Evolutionary conservation across 2,888 invertebrate genomes (phyloP).

Genomic region (Drosophila affinis): DNA sequence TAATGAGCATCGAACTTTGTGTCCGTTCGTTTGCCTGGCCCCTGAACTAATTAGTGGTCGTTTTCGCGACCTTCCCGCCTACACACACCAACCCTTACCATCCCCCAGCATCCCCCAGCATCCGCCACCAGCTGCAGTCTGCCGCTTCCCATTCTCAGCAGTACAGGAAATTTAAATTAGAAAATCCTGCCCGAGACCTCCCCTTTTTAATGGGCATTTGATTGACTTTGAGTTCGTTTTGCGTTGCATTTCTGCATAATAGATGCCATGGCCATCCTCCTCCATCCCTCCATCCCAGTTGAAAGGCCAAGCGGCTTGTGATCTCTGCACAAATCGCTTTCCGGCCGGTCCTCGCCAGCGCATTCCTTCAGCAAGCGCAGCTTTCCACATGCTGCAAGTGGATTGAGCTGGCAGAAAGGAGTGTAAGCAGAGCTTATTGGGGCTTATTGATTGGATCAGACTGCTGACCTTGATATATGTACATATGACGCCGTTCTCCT

Average conservation of each 20-base stretch:
- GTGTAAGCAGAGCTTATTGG: neutral
- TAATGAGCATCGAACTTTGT: slow-evolving; percentile 53
- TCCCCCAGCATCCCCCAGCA: neutral
- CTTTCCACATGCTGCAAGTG: too few species aligned
- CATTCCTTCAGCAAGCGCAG: too few species aligned
- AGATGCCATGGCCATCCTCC: neutral
- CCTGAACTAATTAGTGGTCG: slow-evolving; percentile 52
- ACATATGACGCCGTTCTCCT: too few species aligned
- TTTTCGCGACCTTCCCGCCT: slow-evolving; percentile 2
- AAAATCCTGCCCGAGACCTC: neutral
- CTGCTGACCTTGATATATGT: too few species aligned
- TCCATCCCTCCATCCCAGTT: neutral
- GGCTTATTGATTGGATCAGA: too few species aligned
- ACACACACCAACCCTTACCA: neutral
- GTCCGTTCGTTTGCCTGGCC: slow-evolving; percentile 2
- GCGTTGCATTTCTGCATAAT: neutral
- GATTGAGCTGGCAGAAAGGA: neutral
- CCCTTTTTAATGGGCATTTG: slow-evolving; percentile 6
- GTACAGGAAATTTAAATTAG: slow-evolving; percentile 1
- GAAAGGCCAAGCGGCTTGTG: too few species aligned
- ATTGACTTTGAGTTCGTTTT: neutral
- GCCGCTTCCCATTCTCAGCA: too few species aligned
- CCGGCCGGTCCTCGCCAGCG: too few species aligned
- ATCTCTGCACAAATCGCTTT: too few species aligned
- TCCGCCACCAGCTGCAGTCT: neutral